Evolutionary conservation across 2,888 invertebrate species (phyloP).

Genomic region (Rhodophaea formosa): DNA sequence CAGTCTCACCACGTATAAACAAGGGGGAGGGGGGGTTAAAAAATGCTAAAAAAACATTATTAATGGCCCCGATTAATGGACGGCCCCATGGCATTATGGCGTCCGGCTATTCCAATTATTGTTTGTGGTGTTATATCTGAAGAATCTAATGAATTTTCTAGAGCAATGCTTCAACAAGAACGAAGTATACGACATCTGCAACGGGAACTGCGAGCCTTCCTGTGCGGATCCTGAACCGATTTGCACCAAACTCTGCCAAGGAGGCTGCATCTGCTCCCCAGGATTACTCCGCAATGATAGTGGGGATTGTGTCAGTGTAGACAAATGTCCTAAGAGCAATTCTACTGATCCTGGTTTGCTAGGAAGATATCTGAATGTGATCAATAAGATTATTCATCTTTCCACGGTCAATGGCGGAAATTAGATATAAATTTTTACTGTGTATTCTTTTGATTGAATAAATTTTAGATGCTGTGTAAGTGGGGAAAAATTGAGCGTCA

Average conservation of each 20-base stretch:
- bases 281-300: constrained; percentile 53
- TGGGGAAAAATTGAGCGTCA: too few relatives aligned
- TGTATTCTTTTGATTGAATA: too few relatives aligned
- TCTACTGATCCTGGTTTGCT: constrained; percentile 47
- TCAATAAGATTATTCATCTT: constrained; percentile 57
- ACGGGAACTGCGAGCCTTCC: constrained; percentile 59
- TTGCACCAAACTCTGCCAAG: constrained; percentile 57
- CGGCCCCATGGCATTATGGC: too few relatives aligned
- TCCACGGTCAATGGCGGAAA: constrained; percentile 26
- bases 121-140: too few relatives aligned
- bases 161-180: constrained; percentile 62
- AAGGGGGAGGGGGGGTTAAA: too few relatives aligned
- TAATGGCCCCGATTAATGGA: too few relatives aligned
- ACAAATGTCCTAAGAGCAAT: constrained; percentile 54
- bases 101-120: too few relatives aligned
- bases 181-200: constrained; percentile 65
- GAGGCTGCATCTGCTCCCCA: constrained; percentile 63
- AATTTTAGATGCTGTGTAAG: too few relatives aligned
- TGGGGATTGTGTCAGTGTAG: constrained; percentile 59
- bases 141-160: too few relatives aligned
- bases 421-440: too few relatives aligned
- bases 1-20: too few relatives aligned
- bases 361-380: constrained; percentile 55
- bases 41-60: too few relatives aligned
- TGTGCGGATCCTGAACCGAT: constrained; percentile 63